Base-by-base conservation (phyloP, 2,888 invertebrate species). In the Hypena proboscidalis region DNA sequence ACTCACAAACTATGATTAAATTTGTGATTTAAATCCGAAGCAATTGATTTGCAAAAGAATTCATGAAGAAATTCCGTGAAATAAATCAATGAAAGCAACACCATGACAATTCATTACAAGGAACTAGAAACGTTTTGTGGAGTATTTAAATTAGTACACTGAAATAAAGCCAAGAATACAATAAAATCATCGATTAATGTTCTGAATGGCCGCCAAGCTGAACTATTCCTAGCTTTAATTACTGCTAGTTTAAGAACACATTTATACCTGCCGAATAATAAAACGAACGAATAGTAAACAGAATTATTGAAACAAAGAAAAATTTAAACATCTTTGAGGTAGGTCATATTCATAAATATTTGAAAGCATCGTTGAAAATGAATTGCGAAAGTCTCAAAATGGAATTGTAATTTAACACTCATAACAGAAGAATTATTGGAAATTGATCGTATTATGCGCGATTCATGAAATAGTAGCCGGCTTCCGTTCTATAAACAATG, bases 271-370 rank as follows among this genome's bases (percentile, higher is more conserved):
- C 21, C 47, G 34, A 47, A 22, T 44, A 23, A 38, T 44, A 27
- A 41, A 59, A 34, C 20, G n/a, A 14, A 13, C 19, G 7, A 22
- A 21, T 9, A 32, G 8, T 33, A 27, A 34, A 43, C 17, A 42
- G 9, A 5, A 27, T 19, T 22, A 40, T 26, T 36, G 25, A 17
- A 46, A 43, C 25, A 39, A 44, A 32, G 17, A 35, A 1, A 45
- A 40, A 31, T 38, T 46, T 23, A 42, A 52, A 53, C 15, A 11
- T 11, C n/a, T 55, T 69, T 71, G 67, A 67, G 72, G 75, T 67
- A 75, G 75, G 75, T 71, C 69, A 48, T 51, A 53, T 59, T 69
- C 66, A 48, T 54, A 53, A 57, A 58, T 51, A 51, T 55, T 3
- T 22, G 30, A 22, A 11, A 58, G 40, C 46, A 49, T 37, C 31